phyloP scores from a whole-genome alignment of 2,888 invertebrate species.

The Stenurella melanura region DNA sequence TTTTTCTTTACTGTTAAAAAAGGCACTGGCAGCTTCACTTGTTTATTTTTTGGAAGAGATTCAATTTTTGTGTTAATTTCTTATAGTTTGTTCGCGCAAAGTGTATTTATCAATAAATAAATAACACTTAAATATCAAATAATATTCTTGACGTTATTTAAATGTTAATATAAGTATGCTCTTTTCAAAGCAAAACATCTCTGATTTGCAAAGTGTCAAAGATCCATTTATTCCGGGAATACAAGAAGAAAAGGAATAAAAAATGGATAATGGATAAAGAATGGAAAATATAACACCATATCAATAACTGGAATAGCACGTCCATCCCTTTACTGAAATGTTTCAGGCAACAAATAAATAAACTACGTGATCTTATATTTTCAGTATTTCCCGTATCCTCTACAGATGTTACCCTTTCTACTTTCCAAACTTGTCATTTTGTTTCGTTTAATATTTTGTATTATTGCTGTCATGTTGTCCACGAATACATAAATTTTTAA shows the following conservation, averaged over 20 bases:
- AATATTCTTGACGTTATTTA: too few relatives aligned
- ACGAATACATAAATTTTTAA: neutral
- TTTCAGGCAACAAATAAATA: slow-evolving; percentile 43
- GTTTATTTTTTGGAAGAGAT: too few relatives aligned
- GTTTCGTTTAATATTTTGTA: slow-evolving; percentile 27
- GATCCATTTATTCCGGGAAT: neutral
- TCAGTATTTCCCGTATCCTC: slow-evolving; percentile 31
- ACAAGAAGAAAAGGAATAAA: slow-evolving; percentile 17
- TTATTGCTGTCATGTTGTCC: slow-evolving; percentile 19
- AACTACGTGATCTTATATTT: slow-evolving; percentile 48
- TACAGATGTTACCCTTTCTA: slow-evolving; percentile 41
- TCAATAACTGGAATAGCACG: slow-evolving; percentile 41
- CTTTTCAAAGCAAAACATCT: neutral
- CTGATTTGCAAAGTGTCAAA: neutral
- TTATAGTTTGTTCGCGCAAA: too few relatives aligned
- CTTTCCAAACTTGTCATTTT: slow-evolving; percentile 37
- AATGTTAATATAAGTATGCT: neutral
- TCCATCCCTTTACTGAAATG: slow-evolving; percentile 37
- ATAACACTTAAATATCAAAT: too few relatives aligned
- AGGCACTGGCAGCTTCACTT: too few relatives aligned
- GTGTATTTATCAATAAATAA: too few relatives aligned
- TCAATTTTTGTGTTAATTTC: too few relatives aligned
- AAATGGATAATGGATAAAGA: slow-evolving; percentile 27
- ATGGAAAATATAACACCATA: slow-evolving; percentile 27
- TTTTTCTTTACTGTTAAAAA: too few relatives aligned